Evolutionary conservation across 2,113 vertebrate genomes (phyloP).

Genomic region (Hemiprocne comata): DNA sequence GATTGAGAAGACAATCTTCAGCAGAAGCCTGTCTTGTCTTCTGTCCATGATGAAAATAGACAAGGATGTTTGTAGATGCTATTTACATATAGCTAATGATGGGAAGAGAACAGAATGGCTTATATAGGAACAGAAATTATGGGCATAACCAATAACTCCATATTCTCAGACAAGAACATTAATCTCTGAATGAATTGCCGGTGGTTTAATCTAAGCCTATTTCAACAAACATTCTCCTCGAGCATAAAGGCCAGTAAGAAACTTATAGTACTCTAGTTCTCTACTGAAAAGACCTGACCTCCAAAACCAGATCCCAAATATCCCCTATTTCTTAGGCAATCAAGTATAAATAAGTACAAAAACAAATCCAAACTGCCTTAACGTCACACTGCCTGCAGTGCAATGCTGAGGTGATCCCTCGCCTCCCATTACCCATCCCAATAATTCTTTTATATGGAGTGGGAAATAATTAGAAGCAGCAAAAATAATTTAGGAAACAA

Average conservation of each 20-base stretch:
- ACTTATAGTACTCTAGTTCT: background rate
- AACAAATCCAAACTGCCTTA: slow-evolving; percentile 74
- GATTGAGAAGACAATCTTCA: background rate
- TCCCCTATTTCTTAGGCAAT: slow-evolving; percentile 26
- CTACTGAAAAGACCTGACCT: background rate
- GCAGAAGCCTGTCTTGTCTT: background rate
- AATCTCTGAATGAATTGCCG: background rate
- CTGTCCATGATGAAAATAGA: background rate
- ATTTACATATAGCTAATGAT: background rate
- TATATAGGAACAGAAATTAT: background rate
- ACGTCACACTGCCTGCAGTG: slow-evolving; percentile 59
- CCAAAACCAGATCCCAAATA: background rate
- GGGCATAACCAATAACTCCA: background rate
- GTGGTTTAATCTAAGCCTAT: background rate
- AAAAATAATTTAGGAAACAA: slow-evolving; percentile 84
- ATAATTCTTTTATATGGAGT: slow-evolving; percentile 86
- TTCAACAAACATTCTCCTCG: background rate
- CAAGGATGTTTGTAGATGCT: background rate
- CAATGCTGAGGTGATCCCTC: slow-evolving; percentile 64
- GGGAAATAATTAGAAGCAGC: slow-evolving; percentile 83
- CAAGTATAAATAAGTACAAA: slow-evolving; percentile 51
- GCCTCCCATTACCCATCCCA: slow-evolving; percentile 79
- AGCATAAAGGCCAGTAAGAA: background rate
- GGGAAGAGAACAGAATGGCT: background rate
- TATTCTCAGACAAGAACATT: background rate